Percentiles rank a stretch among this genome's conserved stretches.
Evolutionary conservation across 2,888 invertebrate species (phyloP).

Genomic region (Neocrepidodera transversa): DNA sequence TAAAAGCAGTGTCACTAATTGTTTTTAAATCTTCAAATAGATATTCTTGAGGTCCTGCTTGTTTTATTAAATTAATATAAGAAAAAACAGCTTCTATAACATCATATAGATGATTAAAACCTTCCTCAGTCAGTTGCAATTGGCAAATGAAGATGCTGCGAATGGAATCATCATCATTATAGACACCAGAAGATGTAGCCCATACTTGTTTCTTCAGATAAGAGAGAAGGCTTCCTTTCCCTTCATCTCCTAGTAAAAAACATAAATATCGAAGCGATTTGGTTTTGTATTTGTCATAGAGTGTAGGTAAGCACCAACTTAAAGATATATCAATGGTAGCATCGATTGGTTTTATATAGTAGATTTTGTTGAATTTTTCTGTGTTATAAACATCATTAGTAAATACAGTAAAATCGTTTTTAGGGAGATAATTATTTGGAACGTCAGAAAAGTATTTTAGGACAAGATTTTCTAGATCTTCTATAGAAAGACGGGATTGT

Average conservation of each 20-base stretch:
- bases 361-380: slow-evolving; percentile 70
- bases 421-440: slow-evolving; percentile 69
- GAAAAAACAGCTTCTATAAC: slow-evolving; percentile 81
- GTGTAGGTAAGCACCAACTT: slow-evolving; percentile 66
- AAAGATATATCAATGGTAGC: slow-evolving; percentile 56
- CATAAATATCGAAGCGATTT: slow-evolving; percentile 82
- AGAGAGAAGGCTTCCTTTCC: slow-evolving; percentile 81
- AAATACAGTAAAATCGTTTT: slow-evolving; percentile 67
- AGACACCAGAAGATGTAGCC: slow-evolving; percentile 6
- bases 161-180: slow-evolving; percentile 74
- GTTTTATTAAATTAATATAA: slow-evolving; percentile 76
- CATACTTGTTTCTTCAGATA: slow-evolving; percentile 67
- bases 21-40: slow-evolving; percentile 76
- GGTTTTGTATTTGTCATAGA: slow-evolving; percentile 71
- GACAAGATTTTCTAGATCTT: slow-evolving; percentile 71
- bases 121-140: slow-evolving; percentile 79
- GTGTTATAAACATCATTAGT: slow-evolving; percentile 67
- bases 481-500: slow-evolving; percentile 72
- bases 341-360: slow-evolving; percentile 78
- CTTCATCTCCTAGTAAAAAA: slow-evolving; percentile 85
- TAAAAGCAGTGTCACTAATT: slow-evolving; percentile 78
- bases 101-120: slow-evolving; percentile 73
- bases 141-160: slow-evolving; percentile 78
- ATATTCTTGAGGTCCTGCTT: slow-evolving; percentile 71
- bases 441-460: slow-evolving; percentile 71